Conservation (phyloP, 1,140 invertebrate species). For the Ceratina japonica region DNA sequence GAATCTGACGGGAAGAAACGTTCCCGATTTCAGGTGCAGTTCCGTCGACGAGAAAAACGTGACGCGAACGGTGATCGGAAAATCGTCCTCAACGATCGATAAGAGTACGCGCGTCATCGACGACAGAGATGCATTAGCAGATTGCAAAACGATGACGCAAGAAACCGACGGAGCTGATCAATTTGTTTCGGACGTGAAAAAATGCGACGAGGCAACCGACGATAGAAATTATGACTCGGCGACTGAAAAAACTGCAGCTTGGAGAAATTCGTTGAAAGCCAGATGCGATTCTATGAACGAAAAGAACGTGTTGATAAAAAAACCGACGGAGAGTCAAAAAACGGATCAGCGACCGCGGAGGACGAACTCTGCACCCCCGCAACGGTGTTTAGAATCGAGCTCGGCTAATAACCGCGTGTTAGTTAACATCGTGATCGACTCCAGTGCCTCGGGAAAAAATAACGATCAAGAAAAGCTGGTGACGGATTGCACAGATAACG, state of each 20-base stretch:
- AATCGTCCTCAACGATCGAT: not conserved
- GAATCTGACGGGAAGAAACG: slow-evolving; percentile 7
- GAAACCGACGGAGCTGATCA: not conserved
- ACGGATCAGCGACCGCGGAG: slow-evolving; percentile 53
- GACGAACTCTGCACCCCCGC: slow-evolving; percentile 71
- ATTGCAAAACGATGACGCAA: not conserved
- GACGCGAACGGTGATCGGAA: not conserved
- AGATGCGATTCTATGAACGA: slow-evolving; percentile 31
- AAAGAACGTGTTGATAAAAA: slow-evolving; percentile 2
- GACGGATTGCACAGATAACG: not conserved
- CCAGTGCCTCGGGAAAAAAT: not conserved
- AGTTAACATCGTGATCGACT: slow-evolving; percentile 70
- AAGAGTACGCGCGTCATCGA: not conserved
- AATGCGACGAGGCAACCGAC: not conserved
- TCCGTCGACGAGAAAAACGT: not conserved
- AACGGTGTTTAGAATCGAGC: slow-evolving; percentile 51
- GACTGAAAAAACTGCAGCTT: not conserved
- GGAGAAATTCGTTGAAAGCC: not conserved
- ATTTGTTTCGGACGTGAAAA: not conserved
- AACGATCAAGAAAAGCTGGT: slow-evolving; percentile 24
- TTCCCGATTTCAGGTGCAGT: too few relatives aligned
- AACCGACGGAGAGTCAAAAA: slow-evolving; percentile 11
- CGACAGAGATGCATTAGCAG: not conserved
- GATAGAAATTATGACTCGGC: not conserved
- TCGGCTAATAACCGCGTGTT: slow-evolving; percentile 51